phyloP scores from a whole-genome alignment of 1,140 invertebrate species.

The Lordiphosa stackelbergi region DNA sequence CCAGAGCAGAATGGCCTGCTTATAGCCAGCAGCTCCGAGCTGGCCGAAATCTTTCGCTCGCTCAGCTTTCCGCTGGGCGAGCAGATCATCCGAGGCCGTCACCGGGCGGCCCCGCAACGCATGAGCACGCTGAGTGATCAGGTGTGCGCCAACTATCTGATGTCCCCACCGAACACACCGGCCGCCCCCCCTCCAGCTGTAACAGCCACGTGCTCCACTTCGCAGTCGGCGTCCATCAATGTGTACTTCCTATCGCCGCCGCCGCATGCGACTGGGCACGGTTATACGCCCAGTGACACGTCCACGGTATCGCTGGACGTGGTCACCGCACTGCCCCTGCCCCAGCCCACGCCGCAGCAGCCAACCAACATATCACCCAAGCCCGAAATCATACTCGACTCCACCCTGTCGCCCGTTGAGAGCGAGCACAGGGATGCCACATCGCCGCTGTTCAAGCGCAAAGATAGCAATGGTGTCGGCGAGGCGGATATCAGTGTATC shows the following conservation, averaged over 20 bases:
- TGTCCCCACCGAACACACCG: conserved; percentile 75
- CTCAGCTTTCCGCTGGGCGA: conserved; percentile 68
- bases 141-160: conserved; percentile 66
- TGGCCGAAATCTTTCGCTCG: conserved; percentile 73
- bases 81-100: conserved; percentile 19
- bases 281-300: conserved; percentile 62
- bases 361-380: conserved; percentile 63
- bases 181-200: conserved; percentile 23
- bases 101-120: conserved; percentile 47
- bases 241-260: conserved; percentile 76
- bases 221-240: conserved; percentile 61
- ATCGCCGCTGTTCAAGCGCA: conserved; percentile 67
- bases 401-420: conserved; percentile 70
- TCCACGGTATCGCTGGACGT: conserved; percentile 73
- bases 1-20: conserved; percentile 60
- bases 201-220: conserved; percentile 9
- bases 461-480: conserved; percentile 44
- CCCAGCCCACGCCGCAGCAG: conserved; percentile 24
- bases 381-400: conserved; percentile 76
- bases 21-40: conserved; percentile 62
- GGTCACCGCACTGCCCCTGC: conserved; percentile 61
- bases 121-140: conserved; percentile 74
- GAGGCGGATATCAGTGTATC: conserved; percentile 55
- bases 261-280: conserved; percentile 50
- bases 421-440: conserved; percentile 64